Base-by-base conservation (phyloP, 2,113 vertebrate species). In the Apteryx owenii region DNA sequence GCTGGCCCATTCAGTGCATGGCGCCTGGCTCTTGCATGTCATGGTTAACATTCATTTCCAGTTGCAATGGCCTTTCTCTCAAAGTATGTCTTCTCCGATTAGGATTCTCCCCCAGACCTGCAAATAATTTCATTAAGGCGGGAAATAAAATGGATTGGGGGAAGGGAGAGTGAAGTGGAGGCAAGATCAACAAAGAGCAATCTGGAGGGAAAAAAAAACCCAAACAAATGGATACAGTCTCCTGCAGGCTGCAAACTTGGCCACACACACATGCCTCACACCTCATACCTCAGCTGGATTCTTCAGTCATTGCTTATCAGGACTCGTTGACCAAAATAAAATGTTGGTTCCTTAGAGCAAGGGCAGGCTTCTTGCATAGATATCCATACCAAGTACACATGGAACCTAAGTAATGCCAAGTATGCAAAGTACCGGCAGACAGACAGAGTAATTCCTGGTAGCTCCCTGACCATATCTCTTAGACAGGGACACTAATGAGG, bases 241-340 rank as follows among this genome's bases (percentile, higher is more conserved):
- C 73, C 36, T 6, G 17, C 69, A 46, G 14, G 48, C 15, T 82
- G 25, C 23, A 40, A 12, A 3, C 22, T 42, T 44, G 53, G 10
- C 10, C 7, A 1, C 5, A 15, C 4, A 18, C 4, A 5, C 8
- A 5, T 13, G 13, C 21, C 62, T 15, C 8, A 38, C 61, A n/a
- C 36, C 31, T 80, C 66, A 46, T 26, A 64, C n/a, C 33, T 48
- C 79, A 77, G 25, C 38, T 50, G 26, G 10, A 78, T 77, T 14
- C 38, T 10, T 26, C 58, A 58, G 62, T 18, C 16, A 26, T 16
- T 54, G 14, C 33, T 81, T n/a, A 23, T 64, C 53, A 62, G 31
- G 26, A 71, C 4, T 66, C 8, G 16, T 9, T 33, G 26, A 8
- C 26, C 31, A 26, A 83, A 75, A 81, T 25, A 23, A 12, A 28